Evolutionary conservation across 2,888 invertebrate species (phyloP).

Genomic region (Ophioninae sp.): DNA sequence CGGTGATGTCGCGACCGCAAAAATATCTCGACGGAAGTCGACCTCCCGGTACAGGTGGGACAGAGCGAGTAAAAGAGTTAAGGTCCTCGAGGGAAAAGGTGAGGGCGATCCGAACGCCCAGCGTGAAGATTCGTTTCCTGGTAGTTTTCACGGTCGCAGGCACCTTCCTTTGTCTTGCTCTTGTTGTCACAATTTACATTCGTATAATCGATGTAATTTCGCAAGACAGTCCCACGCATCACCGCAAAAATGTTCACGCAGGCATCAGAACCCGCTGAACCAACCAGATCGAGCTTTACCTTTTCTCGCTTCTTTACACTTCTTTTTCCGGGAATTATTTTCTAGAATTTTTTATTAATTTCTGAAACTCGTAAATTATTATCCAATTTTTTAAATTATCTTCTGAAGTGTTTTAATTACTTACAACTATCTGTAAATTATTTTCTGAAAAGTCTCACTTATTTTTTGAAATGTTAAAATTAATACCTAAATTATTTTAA

Average conservation of each 20-base stretch:
- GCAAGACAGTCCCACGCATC: constrained; percentile 15
- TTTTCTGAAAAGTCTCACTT: too few species aligned
- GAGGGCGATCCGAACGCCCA: neutral
- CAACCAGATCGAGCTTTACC: neutral
- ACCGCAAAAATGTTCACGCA: constrained; percentile 1
- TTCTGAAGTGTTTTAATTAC: too few species aligned
- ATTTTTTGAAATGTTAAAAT: too few species aligned
- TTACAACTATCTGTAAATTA: too few species aligned
- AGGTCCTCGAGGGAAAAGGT: neutral
- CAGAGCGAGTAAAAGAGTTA: neutral
- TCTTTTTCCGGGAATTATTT: too few species aligned
- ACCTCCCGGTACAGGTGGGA: constrained; percentile 3
- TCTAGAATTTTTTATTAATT: too few species aligned
- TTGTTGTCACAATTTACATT: constrained; percentile 50
- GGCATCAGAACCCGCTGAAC: neutral
- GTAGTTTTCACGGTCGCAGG: constrained; percentile 45
- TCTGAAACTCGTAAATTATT: too few species aligned
- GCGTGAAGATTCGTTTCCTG: constrained; percentile 42
- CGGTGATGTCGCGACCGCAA: constrained; percentile 8
- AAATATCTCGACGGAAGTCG: constrained; percentile 49
- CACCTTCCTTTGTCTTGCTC: constrained; percentile 39
- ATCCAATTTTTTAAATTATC: too few species aligned
- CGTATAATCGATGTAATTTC: constrained; percentile 52
- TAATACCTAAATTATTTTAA: too few species aligned
- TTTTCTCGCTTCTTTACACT: too few species aligned